Percentiles rank a stretch among this genome's conserved stretches.
Conservation (phyloP, 2,888 invertebrate genomes). For the Sicus ferrugineus region DNA sequence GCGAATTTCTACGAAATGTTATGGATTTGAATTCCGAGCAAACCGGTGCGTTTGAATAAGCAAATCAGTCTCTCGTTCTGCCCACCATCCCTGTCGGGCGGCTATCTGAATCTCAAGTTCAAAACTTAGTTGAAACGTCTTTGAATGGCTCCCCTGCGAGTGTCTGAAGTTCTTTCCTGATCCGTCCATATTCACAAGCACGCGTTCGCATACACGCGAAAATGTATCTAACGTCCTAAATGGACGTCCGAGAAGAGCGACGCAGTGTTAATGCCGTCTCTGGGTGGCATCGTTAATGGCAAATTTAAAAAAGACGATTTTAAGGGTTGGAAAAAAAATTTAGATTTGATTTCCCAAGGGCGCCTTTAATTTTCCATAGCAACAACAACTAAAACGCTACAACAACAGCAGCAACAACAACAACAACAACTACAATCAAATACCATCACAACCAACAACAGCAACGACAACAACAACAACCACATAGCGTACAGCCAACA, state of each 20-base stretch:
- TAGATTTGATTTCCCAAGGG: neutral
- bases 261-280: neutral
- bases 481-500: neutral
- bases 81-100: too few species aligned
- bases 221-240: too few species aligned
- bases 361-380: constrained; percentile 8
- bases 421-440: neutral
- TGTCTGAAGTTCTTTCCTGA: too few species aligned
- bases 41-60: too few species aligned
- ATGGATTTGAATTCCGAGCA: too few species aligned
- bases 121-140: too few species aligned
- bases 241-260: too few species aligned
- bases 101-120: too few species aligned
- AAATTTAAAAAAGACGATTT: neutral
- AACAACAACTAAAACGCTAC: neutral
- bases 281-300: neutral
- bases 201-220: too few species aligned
- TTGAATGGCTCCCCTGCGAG: too few species aligned
- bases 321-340: neutral
- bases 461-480: constrained; percentile 10
- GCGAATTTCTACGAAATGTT: too few species aligned
- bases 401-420: neutral
- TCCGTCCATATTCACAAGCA: neutral
- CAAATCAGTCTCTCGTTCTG: too few species aligned
- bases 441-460: constrained; percentile 5